Conservation (phyloP, 2,797 vertebrate species). For the Semaprochilodus insignis region DNA sequence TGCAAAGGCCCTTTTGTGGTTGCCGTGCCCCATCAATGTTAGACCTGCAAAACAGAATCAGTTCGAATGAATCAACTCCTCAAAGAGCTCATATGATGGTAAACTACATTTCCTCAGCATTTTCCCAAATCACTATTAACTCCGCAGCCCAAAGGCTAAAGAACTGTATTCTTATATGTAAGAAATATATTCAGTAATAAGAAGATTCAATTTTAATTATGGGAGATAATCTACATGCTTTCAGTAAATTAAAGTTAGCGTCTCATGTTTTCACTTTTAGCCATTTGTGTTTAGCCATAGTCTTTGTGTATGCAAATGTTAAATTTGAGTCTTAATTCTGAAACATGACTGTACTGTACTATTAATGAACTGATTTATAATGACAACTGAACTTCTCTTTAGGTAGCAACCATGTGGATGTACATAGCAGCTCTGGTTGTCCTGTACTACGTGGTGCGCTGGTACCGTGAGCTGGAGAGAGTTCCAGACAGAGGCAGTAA, state of each 20-base stretch:
- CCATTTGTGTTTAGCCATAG: too few species aligned
- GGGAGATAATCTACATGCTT: too few species aligned
- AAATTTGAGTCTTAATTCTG: slow-evolving; percentile 52
- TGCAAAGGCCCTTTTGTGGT: background rate
- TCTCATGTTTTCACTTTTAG: too few species aligned
- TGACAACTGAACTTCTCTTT: background rate
- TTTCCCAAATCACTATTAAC: too few species aligned
- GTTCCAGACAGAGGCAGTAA: slow-evolving; percentile 72
- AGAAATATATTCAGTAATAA: too few species aligned
- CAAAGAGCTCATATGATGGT: too few species aligned
- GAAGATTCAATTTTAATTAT: too few species aligned
- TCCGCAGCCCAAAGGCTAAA: too few species aligned
- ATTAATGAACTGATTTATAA: background rate
- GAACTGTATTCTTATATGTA: too few species aligned
- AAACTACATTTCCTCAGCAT: too few species aligned
- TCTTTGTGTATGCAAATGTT: background rate
- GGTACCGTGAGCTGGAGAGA: slow-evolving; percentile 72
- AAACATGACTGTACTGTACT: background rate
- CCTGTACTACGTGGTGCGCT: slow-evolving; percentile 75
- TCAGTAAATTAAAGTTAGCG: too few species aligned
- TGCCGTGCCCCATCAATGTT: background rate
- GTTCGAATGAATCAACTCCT: too few species aligned
- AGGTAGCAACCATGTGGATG: slow-evolving; percentile 73
- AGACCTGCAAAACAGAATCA: background rate
- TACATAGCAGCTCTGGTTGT: slow-evolving; percentile 70